Base-by-base conservation (phyloP, 1,140 invertebrate species). In the Plectrocnemia conspersa region DNA sequence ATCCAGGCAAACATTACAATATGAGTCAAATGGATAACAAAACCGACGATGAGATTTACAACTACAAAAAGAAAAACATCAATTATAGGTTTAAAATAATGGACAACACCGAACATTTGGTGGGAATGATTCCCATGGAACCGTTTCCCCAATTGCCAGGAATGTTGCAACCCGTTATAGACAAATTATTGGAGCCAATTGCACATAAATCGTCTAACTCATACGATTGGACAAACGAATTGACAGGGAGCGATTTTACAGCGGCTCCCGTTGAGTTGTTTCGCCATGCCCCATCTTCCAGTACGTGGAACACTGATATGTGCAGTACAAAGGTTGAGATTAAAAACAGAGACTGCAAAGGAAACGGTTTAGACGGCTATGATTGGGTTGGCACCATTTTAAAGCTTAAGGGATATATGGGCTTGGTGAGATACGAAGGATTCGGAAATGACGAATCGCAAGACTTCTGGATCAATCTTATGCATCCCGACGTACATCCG, bases 261-360 rank as follows among this genome's bases (percentile, higher is more conserved):
- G 91, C 91, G 13, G 92, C 91, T 9, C 85, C 91, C 35, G 92
- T 97, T 6, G 87, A 85, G 33, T 86, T 88, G 67, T 97, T 97
- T 68, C 86, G 85, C 69, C 91, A 95, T 79, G 92, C 89, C 3
- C 91, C 93, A 0, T 84, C 95, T 67, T 82, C 85, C 54, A 89
- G 95, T 64, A 87, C 89, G 68, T 98, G 93, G 93, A 89, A 94
- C 61, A 91, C 88, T 64, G 89, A 96, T 52, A 87, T 87, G 57
- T 85, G 91, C 52, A 92, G 92, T 15, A 94, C 97, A 88, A 96
- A 97, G 75, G 88, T 96, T 0, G 93, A 97, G 75, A 91, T 96
- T 1, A 88, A 91, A 66, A 96, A 95, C 73, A 88, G 83, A 9
- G 91, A 96, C 71, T 87, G 84, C 68, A 88, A 90, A 67, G 85